Conservation (phyloP, 1,140 invertebrate genomes). For the Ceratitis capitata region DNA sequence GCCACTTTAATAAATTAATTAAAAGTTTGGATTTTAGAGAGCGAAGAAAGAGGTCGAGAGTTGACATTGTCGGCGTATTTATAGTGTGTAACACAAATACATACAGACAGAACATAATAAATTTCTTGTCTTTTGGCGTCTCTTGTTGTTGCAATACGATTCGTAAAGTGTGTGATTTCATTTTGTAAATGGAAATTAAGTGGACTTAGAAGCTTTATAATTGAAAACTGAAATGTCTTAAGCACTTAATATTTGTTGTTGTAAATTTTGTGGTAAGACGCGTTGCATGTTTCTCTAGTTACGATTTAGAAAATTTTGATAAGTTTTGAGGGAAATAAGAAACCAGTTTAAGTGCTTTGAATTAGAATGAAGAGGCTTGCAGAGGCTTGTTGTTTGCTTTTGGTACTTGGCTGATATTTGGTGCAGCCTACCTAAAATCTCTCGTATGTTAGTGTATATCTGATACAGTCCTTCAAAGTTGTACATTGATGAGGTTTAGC, state of each 20-base stretch:
- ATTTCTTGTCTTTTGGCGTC: neutral
- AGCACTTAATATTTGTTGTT: neutral
- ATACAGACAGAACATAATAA: too few relatives aligned
- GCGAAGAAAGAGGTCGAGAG: too few relatives aligned
- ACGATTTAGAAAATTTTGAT: neutral
- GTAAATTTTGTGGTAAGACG: neutral
- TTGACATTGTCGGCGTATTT: neutral
- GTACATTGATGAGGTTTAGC: too few relatives aligned
- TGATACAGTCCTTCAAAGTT: too few relatives aligned
- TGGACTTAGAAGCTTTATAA: neutral
- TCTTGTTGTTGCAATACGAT: neutral
- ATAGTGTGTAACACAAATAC: neutral
- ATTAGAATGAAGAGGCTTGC: too few relatives aligned
- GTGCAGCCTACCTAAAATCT: too few relatives aligned
- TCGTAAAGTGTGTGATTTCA: neutral
- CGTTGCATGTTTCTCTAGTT: neutral
- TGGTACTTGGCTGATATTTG: neutral
- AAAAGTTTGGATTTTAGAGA: slow-evolving; percentile 14
- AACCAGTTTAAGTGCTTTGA: neutral
- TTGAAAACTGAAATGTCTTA: neutral
- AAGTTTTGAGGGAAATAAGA: too few relatives aligned
- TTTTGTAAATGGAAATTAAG: neutral
- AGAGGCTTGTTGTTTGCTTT: neutral
- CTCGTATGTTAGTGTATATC: too few relatives aligned
- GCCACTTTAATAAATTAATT: slow-evolving; percentile 37